Evolutionary conservation across 2,797 vertebrate genomes (phyloP), one percentile per base, ranked within the genome.

Genomic region (Crax fasciolata): DNA sequence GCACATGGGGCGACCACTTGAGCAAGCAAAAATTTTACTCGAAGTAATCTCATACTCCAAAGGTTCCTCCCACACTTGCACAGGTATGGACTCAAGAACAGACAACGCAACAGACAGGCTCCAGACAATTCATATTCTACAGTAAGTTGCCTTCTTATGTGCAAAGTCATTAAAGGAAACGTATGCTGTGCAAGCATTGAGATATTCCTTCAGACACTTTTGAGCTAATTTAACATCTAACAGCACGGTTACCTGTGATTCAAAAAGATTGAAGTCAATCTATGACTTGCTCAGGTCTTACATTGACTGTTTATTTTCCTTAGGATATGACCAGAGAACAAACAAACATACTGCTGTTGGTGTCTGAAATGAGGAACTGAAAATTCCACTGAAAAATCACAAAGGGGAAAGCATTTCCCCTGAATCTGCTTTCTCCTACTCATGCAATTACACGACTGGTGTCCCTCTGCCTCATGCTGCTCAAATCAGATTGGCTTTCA

Each of bases 1-100:
- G n/a, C 15, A 41, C 12, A 11, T 0, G 0, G 12, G 5, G 5
- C 35, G 17, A 67, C 38, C 25, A 30, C 11, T 62, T 72, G 54
- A 85, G 27, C 32, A 81, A 91, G 49, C 23, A 63, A 76, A 52
- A 81, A 39, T 19, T 54, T 73, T 52, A 77, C 48, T 65, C 21
- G 32, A 41, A 62, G 15, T 44, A 32, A 70, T 41, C 11, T 32
- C n/a, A 24, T 12, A 39, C 10, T 63, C 71, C 35, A 68, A 43
- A 82, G 41, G 12, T 73, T 49, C 7, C 20, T 58, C 13, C 43
- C 27, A 28, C 18, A 58, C 11, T 30, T 76, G n/a, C n/a, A 57
- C 11, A 39, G 24, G 15, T 18, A 75, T 8, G 51, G 54, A 58
- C 39, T 66, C 35, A 44, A 68, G 35, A 68, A 81, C 81, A 44